phyloP scores from a whole-genome alignment of 2,888 invertebrate species.

The Idaea biselata region DNA sequence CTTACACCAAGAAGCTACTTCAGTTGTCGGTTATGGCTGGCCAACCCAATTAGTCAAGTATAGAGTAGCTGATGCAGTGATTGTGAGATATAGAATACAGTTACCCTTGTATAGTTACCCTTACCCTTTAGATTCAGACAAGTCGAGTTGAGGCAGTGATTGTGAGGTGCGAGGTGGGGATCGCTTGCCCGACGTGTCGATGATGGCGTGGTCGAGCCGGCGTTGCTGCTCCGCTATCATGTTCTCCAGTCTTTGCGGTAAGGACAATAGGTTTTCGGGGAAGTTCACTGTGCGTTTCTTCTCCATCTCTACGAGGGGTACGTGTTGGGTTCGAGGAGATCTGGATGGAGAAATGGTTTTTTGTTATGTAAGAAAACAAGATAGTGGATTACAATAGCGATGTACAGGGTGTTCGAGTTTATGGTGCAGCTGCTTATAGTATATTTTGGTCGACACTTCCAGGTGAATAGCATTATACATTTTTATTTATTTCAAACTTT shows the following conservation, averaged over 20 bases:
- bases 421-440: no score
- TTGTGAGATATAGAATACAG: not conserved
- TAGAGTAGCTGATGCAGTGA: no score
- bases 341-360: slow-evolving; percentile 27
- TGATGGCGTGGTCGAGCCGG: slow-evolving; percentile 49
- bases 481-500: no score
- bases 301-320: slow-evolving; percentile 30
- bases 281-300: slow-evolving; percentile 64
- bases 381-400: no score
- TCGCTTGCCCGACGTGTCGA: slow-evolving; percentile 51
- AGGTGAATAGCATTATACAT: no score
- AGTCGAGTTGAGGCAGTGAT: slow-evolving; percentile 56
- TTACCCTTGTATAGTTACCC: not conserved
- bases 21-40: not conserved
- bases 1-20: not conserved
- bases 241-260: slow-evolving; percentile 58
- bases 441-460: no score
- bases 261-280: slow-evolving; percentile 54
- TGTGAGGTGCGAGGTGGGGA: slow-evolving; percentile 51
- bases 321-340: slow-evolving; percentile 40
- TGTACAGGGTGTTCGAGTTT: no score
- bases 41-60: no score
- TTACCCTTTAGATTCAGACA: slow-evolving; percentile 32
- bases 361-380: no score
- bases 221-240: slow-evolving; percentile 56